Percentiles rank a stretch among this genome's conserved stretches.
phyloP scores from a whole-genome alignment of 1,140 invertebrate species.

The Lepidurus couesii region DNA sequence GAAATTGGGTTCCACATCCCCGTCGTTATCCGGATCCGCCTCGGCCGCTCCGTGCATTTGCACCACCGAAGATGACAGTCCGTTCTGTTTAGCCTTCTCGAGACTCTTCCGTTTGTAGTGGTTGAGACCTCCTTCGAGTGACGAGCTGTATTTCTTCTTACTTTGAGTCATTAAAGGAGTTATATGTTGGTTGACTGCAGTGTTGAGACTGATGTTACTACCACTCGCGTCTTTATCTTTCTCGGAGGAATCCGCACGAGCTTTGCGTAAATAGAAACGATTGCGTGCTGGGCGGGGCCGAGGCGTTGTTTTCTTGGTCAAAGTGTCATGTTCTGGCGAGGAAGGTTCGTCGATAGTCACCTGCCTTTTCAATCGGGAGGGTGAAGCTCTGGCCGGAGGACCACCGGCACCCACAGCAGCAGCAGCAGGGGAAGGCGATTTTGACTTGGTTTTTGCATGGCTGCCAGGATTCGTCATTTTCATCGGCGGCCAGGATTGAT shows the following conservation, averaged over 20 bases:
- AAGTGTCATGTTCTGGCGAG: not conserved
- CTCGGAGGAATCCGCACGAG: not conserved
- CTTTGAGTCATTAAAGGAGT: not conserved
- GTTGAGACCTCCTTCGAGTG: not conserved
- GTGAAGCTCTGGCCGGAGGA: not conserved
- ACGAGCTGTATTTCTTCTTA: not conserved
- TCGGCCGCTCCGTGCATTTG: not conserved
- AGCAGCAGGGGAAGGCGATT: not conserved
- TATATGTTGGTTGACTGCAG: not conserved
- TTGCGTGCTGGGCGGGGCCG: not conserved
- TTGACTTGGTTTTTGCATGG: not conserved
- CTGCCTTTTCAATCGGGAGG: not conserved
- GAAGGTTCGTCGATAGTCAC: slow-evolving; percentile 22
- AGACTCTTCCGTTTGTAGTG: not conserved
- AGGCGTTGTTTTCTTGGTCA: not conserved
- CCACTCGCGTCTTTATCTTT: not conserved
- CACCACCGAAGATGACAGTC: not conserved
- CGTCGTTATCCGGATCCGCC: slow-evolving; percentile 7
- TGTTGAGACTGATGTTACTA: too few species aligned
- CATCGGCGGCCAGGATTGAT: slow-evolving; percentile 29
- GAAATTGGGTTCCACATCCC: slow-evolving; percentile 2
- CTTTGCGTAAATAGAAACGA: not conserved
- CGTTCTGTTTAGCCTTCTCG: not conserved
- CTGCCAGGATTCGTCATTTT: not conserved
- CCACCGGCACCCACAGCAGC: not conserved